phyloP scores from a whole-genome alignment of 2,797 vertebrate species.

The Emydoidea blandingii region DNA sequence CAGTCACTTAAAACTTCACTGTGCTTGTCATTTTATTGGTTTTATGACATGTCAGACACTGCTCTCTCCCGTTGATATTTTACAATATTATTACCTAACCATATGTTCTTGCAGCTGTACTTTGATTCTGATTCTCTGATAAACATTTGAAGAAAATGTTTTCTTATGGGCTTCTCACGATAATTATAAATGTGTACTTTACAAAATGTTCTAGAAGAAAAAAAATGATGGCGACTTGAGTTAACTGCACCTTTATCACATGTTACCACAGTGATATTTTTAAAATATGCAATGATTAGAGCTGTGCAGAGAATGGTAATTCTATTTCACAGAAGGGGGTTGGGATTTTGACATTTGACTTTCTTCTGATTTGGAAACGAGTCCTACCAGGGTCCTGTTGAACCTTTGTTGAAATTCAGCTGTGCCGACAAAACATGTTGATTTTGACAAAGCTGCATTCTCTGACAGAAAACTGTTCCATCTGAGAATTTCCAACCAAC shows the following conservation, averaged over 20 bases:
- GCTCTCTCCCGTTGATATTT: conserved; percentile 44
- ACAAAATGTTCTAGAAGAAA: conserved; percentile 37
- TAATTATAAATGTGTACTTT: conserved; percentile 34
- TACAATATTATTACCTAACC: conserved; percentile 25
- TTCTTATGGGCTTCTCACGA: not conserved
- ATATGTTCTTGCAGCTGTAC: conserved; percentile 5
- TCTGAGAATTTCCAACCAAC: not conserved
- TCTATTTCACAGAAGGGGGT: not conserved
- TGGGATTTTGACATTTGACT: not conserved
- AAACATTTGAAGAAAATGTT: conserved; percentile 36
- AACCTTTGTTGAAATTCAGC: not conserved
- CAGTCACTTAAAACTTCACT: not conserved
- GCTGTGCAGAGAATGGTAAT: not conserved
- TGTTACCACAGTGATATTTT: not conserved
- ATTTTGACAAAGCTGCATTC: not conserved
- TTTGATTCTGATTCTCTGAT: not conserved
- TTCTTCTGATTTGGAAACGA: not conserved
- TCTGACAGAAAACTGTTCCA: not conserved
- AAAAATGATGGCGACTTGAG: not conserved
- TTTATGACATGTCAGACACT: conserved; percentile 43
- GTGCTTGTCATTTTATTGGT: conserved; percentile 25
- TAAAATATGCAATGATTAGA: not conserved
- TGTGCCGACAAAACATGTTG: not conserved
- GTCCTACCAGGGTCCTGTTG: not conserved
- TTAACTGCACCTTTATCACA: conserved; percentile 20